A percentile compares a stretch with the other conserved stretches of the same genome.
Evolutionary conservation across 2,888 invertebrate species (phyloP).

Genomic region (Auanema sp.): DNA sequence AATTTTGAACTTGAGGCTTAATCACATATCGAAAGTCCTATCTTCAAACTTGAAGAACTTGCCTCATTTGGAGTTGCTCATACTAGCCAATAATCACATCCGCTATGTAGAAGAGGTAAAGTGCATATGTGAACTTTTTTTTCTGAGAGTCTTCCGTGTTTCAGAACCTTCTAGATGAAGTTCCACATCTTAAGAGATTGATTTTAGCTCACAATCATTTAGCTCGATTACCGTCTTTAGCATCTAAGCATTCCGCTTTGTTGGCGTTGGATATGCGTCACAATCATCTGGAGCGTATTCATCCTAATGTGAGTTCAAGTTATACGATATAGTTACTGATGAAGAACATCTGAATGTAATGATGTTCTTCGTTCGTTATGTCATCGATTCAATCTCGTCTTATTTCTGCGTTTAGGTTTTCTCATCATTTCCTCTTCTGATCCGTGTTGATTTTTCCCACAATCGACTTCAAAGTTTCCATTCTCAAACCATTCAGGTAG

Average conservation of each 20-base stretch:
- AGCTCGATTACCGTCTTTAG: conserved; percentile 24
- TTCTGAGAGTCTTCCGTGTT: neutral
- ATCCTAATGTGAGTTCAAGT: conserved; percentile 32
- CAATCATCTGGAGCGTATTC: conserved; percentile 29
- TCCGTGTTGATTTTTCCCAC: conserved; percentile 51
- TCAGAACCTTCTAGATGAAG: conserved; percentile 53
- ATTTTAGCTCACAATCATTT: conserved; percentile 33
- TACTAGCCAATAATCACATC: too few relatives aligned
- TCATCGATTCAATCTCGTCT: neutral
- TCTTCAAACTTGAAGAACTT: too few relatives aligned
- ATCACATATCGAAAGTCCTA: too few relatives aligned
- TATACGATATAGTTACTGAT: too few relatives aligned
- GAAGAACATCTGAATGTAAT: neutral
- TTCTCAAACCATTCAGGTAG: conserved; percentile 29
- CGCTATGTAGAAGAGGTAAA: too few relatives aligned
- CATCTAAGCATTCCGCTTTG: conserved; percentile 17
- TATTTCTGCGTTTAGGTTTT: conserved; percentile 16
- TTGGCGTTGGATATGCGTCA: conserved; percentile 37
- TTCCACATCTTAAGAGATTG: conserved; percentile 31
- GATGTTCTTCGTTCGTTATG: too few relatives aligned
- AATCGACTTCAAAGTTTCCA: conserved; percentile 46
- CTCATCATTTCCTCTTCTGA: conserved; percentile 38
- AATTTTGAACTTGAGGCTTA: too few relatives aligned
- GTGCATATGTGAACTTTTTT: too few relatives aligned
- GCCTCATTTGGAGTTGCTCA: too few relatives aligned